These are phyloP conservation scores for Magallana ariakensis DNA, from an alignment of 1,140 invertebrate species.

Conservation along the genomic window DNA sequence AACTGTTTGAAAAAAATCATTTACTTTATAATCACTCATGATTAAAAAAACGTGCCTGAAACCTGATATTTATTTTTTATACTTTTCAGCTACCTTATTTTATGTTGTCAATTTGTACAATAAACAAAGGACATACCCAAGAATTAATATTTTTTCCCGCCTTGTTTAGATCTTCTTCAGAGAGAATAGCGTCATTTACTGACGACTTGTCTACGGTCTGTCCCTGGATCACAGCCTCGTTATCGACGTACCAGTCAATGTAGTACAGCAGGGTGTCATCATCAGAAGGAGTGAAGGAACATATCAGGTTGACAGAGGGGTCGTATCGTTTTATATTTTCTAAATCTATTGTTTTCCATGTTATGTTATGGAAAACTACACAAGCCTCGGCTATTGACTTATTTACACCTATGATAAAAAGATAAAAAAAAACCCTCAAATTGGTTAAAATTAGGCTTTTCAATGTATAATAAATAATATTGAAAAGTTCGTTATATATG, in stretches of 20 bases:
- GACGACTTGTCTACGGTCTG: neutral
- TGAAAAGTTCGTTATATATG: too few species aligned
- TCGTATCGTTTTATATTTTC: neutral
- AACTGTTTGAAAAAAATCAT: too few species aligned
- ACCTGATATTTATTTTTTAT: too few species aligned
- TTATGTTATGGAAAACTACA: neutral
- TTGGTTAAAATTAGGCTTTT: too few species aligned
- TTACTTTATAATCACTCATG: too few species aligned
- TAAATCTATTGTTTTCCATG: neutral
- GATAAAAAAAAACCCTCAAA: too few species aligned
- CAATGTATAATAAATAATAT: too few species aligned
- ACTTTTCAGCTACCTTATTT: too few species aligned
- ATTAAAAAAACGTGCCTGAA: too few species aligned
- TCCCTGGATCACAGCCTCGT: neutral
- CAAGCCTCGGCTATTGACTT: neutral
- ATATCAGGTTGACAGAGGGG: neutral
- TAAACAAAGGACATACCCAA: neutral
- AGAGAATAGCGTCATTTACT: neutral
- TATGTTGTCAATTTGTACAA: too few species aligned
- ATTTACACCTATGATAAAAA: too few species aligned
- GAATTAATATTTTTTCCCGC: neutral
- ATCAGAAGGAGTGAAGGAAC: neutral
- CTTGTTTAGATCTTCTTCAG: neutral
- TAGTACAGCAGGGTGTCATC: neutral
- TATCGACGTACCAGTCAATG: constrained; percentile 7